Base-by-base conservation (phyloP, 2,113 vertebrate species). In the Dromaius novaehollandiae region DNA sequence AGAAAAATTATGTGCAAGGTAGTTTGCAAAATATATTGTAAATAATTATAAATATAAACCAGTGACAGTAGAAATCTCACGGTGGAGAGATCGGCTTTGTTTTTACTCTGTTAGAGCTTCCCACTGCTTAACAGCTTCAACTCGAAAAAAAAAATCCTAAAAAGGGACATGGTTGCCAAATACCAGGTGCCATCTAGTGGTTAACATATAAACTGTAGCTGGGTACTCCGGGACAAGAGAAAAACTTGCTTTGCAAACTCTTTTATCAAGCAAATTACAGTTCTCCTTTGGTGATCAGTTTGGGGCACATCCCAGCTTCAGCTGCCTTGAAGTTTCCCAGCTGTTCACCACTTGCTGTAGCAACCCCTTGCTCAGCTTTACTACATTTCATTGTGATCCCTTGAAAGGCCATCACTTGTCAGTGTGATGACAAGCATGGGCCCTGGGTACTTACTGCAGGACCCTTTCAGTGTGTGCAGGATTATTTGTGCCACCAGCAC, bases 111-210 rank as follows among this genome's bases (percentile, higher is more conserved):
- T 38, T 84, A 14, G 66, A 76, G 68, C 8, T 76, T 80, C 73
- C 77, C 61, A 26, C 14, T 64, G 11, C 42, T 88, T 3, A 53
- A 79, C 32, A 74, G 94, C 76, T 79, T 21, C 92, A 51, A 16
- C 22, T 14, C 5, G 16, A 26, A 21, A 21, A 79, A 78, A 85
- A 90, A 64, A 13, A 79, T 36, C 13, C 44, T 2, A 25, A 26
- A n/a, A 4, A 26, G 19, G 58, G 36, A 56, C 50, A 25, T 21
- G 2, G 96, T 97, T 96, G 89, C 90, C 98, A 92, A 96, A 75
- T 61, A 79, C 86, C 76, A 96, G 94, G 91, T 95, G 98, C 98
- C 98, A 98, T 98, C 98, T 97, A 96, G 98, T 38, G 98, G 98
- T 17, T 11, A 55, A 3, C 2, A 56, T 11, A 28, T 10, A 95